These are phyloP conservation scores for Zygaena filipendulae DNA, from an alignment of 2,888 invertebrate species.

Conservation along the genomic window DNA sequence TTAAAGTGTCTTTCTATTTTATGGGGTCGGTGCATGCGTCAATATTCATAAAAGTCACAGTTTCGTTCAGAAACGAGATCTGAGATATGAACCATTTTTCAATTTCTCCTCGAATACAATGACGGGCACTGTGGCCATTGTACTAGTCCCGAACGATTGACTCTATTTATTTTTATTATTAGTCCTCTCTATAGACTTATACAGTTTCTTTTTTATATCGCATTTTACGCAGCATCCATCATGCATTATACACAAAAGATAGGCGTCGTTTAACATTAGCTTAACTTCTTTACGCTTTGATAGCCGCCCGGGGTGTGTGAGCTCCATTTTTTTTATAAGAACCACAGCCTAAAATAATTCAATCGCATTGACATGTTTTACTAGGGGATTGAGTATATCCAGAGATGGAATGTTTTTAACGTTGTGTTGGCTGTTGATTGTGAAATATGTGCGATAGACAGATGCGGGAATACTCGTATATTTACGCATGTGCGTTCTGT, in stretches of 20 bases:
- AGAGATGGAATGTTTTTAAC: slow-evolving; percentile 28
- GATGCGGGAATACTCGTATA: slow-evolving; percentile 44
- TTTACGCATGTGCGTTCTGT: slow-evolving; percentile 60
- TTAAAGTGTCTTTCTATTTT: too few relatives aligned
- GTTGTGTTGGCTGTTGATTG: slow-evolving; percentile 26
- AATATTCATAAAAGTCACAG: slow-evolving; percentile 46
- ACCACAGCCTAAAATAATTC: slow-evolving; percentile 38
- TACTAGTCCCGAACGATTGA: slow-evolving; percentile 35
- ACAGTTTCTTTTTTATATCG: slow-evolving; percentile 26
- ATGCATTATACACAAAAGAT: slow-evolving; percentile 62
- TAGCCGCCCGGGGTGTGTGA: slow-evolving; percentile 37
- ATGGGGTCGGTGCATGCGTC: too few relatives aligned
- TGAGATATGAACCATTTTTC: slow-evolving; percentile 43
- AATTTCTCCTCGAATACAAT: slow-evolving; percentile 37
- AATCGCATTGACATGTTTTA: slow-evolving; percentile 28
- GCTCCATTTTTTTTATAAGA: slow-evolving; percentile 10
- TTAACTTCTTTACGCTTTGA: slow-evolving; percentile 68
- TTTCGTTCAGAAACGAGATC: slow-evolving; percentile 32
- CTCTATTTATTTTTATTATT: slow-evolving; percentile 43
- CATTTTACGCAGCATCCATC: slow-evolving; percentile 56
- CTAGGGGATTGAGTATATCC: slow-evolving; percentile 30
- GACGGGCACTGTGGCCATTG: slow-evolving; percentile 34
- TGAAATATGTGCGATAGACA: slow-evolving; percentile 43
- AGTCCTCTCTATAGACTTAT: slow-evolving; percentile 4
- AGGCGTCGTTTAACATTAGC: slow-evolving; percentile 64